phyloP scores from a whole-genome alignment of 2,113 vertebrate genomes.

The Leptobrachium leishanense region DNA sequence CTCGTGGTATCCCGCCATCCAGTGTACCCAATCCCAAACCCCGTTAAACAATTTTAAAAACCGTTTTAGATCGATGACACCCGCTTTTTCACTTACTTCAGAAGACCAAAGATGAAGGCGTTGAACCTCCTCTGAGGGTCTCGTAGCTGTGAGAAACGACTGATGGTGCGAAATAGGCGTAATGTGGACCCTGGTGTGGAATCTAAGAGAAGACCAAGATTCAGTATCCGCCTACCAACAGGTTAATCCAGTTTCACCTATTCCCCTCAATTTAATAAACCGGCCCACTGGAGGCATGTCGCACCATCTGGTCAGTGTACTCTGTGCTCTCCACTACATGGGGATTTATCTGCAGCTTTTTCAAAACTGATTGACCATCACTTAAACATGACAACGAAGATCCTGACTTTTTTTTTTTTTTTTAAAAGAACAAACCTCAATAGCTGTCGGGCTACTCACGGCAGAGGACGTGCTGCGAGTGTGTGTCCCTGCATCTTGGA shows the following conservation, averaged over 20 bases:
- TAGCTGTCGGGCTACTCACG: background rate
- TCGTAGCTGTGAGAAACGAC: conserved; percentile 76
- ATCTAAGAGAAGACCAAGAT: conserved; percentile 61
- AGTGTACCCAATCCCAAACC: background rate
- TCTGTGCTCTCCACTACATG: too few species aligned
- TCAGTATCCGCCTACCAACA: too few species aligned
- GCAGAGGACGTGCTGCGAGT: background rate
- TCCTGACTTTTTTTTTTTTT: background rate
- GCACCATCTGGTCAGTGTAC: too few species aligned
- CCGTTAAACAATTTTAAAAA: background rate
- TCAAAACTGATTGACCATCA: too few species aligned
- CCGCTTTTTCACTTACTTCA: conserved; percentile 79
- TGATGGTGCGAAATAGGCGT: conserved; percentile 76
- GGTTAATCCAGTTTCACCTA: too few species aligned
- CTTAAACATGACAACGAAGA: too few species aligned
- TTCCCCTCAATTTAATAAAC: too few species aligned
- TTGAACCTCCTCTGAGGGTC: conserved; percentile 86
- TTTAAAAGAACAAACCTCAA: background rate
- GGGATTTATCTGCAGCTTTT: too few species aligned
- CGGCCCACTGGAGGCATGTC: too few species aligned
- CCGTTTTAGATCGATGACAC: background rate
- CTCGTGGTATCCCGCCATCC: background rate
- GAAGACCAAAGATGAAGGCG: conserved; percentile 86
- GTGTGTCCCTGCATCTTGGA: too few species aligned
- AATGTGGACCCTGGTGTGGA: conserved; percentile 69